Evolutionary conservation across 2,888 invertebrate genomes (phyloP).

Genomic region (Tetheella fluctuosa): DNA sequence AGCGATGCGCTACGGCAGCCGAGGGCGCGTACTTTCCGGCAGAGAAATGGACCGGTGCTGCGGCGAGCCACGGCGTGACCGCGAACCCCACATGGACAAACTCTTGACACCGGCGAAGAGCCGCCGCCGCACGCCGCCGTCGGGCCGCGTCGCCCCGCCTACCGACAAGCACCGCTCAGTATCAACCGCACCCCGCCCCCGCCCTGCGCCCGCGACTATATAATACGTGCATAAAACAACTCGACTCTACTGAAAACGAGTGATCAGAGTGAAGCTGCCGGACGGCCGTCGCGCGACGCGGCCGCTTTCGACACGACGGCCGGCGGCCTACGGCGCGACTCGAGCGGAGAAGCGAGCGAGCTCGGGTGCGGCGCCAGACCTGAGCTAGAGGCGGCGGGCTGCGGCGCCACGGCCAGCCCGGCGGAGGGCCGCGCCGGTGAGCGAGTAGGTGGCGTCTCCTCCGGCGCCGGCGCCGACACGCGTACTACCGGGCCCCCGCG

Average conservation of each 20-base stretch:
- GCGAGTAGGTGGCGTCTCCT: conserved; percentile 70
- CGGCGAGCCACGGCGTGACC: conserved; percentile 87
- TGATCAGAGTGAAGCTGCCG: conserved; percentile 75
- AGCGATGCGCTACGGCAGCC: conserved; percentile 74
- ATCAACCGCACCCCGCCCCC: conserved; percentile 60
- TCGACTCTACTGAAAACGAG: conserved; percentile 81
- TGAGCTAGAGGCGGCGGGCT: conserved; percentile 88
- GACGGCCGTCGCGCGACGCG: conserved; percentile 48
- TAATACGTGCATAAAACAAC: conserved; percentile 77
- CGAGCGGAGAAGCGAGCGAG: conserved; percentile 72
- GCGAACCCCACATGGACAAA: conserved; percentile 89
- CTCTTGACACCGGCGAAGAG: conserved; percentile 93
- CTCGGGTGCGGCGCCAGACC: conserved; percentile 83
- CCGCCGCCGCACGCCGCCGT: conserved; percentile 88
- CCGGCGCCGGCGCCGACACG: conserved; percentile 66
- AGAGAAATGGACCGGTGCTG: conserved; percentile 93
- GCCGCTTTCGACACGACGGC: conserved; percentile 45
- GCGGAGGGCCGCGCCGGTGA: conserved; percentile 76
- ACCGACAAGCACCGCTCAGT: conserved; percentile 80
- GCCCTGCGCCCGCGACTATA: conserved; percentile 76
- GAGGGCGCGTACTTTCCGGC: conserved; percentile 90
- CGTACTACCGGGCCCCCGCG: conserved; percentile 78
- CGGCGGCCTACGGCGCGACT: conserved; percentile 66
- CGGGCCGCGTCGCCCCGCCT: conserved; percentile 81
- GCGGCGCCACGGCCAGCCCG: conserved; percentile 87